phyloP scores from a whole-genome alignment of 2,113 vertebrate genomes.

The Cathartes aura region DNA sequence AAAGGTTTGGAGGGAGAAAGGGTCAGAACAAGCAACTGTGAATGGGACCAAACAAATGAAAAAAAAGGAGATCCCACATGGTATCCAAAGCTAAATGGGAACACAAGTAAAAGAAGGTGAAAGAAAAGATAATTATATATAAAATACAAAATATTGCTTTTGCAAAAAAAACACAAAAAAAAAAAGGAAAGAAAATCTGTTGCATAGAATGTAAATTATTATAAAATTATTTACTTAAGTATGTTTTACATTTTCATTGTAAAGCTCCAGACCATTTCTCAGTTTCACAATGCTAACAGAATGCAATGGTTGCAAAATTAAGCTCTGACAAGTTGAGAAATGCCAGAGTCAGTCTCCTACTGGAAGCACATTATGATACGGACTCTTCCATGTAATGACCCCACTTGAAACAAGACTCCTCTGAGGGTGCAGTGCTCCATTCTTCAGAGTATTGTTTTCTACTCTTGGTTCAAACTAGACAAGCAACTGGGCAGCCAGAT shows the following conservation, averaged over 20 bases:
- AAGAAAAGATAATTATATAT: not conserved
- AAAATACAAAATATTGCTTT: no score
- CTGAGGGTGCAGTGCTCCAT: not conserved
- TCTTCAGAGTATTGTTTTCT: not conserved
- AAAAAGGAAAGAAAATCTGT: rapidly evolving
- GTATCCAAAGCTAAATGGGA: not conserved
- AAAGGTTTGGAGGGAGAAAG: not conserved
- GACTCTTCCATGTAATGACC: not conserved
- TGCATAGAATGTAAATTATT: not conserved
- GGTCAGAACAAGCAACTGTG: not conserved
- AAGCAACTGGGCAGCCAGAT: not conserved
- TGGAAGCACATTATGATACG: not conserved
- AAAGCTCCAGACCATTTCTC: not conserved
- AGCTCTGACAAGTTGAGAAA: not conserved
- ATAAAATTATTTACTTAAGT: not conserved
- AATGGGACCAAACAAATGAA: not conserved
- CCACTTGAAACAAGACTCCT: not conserved
- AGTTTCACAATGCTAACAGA: not conserved
- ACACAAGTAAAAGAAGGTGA: not conserved
- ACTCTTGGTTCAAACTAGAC: not conserved
- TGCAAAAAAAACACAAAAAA: not conserved
- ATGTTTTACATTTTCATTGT: not conserved
- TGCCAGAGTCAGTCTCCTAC: not conserved
- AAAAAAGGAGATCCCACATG: not conserved
- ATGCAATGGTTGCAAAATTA: not conserved